Percentiles rank a stretch among this genome's conserved stretches.
These are phyloP conservation scores for Aplodontia rufa DNA, from an alignment of 2,113 vertebrate species.

Conservation along the genomic window DNA sequence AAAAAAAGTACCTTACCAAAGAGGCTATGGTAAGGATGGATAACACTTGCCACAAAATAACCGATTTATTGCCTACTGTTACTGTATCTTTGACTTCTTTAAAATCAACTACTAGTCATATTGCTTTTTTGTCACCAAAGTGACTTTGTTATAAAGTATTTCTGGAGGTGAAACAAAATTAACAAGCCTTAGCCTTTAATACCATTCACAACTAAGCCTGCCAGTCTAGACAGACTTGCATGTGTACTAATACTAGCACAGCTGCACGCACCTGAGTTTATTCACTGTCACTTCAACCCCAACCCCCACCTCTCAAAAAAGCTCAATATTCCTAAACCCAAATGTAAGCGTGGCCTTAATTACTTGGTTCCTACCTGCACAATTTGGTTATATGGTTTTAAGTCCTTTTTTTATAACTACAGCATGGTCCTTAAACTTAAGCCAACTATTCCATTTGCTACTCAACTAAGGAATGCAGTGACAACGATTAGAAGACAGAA, in stretches of 20 bases:
- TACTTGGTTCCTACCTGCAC: conserved; percentile 1
- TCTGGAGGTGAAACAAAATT: conserved; percentile 39
- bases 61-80: background rate
- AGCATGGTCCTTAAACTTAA: background rate
- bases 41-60: conserved; percentile 22
- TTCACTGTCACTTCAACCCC: background rate
- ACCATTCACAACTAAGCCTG: background rate
- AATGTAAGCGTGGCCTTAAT: background rate
- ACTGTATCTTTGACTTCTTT: background rate
- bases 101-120: background rate
- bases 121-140: background rate
- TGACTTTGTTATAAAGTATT: conserved; percentile 34
- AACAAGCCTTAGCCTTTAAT: background rate
- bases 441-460: background rate
- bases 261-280: background rate
- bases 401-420: conserved; percentile 7
- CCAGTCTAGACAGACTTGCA: background rate
- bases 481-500: background rate
- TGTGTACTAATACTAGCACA: background rate
- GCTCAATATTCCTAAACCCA: background rate
- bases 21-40: background rate
- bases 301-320: background rate
- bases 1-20: conserved; percentile 13
- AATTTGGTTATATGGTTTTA: background rate
- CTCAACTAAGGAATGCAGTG: background rate